Evolutionary conservation across 1,140 invertebrate genomes (phyloP), one percentile per base, ranked within the genome.

Genomic region (Nylanderia fulva): DNA sequence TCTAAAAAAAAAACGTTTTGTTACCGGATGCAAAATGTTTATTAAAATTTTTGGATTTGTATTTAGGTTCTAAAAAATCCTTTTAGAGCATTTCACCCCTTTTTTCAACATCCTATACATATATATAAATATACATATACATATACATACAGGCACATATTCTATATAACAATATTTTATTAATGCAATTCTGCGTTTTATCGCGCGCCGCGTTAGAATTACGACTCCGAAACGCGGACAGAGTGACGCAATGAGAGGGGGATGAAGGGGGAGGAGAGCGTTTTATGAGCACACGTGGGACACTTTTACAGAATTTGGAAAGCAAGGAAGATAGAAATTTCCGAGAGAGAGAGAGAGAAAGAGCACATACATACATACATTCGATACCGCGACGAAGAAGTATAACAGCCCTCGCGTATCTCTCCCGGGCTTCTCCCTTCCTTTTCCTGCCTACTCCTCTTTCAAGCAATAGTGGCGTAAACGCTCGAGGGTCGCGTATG

Each of bases 401-500:
- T 7, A 42, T 52, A 66, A 52, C 42, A 24, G 29, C 48, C 60
- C 48, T 58, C 27, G 0, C 15, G 29, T 63, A 24, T 18, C 24
- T 21, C 42, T 3, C 3, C 4, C 15, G 18, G 11, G 15, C 21
- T 18, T n/a, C 48, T 9, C 21, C 61, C 21, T 5, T 13, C 33
- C 21, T 13, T 4, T 58, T 11, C 7, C 52, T 52, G 52, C 29
- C 1, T n/a, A n/a, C n/a, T n/a, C 36, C 13, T 24, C 21, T 15
- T 42, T n/a, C n/a, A 13, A 15, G 58, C 58, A 71, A 80, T 58
- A 36, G 52, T 68, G 36, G 48, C 39, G 84, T 88, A 87, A 89
- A 86, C 82, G 86, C 74, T 89, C 76, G 79, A 77, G 90, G 86
- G 90, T 90, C 86, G 88, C 79, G 90, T 88, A 90, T 90, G 87